These are phyloP conservation scores for Lapara coniferarum DNA, from an alignment of 2,888 invertebrate species.

Conservation along the genomic window DNA sequence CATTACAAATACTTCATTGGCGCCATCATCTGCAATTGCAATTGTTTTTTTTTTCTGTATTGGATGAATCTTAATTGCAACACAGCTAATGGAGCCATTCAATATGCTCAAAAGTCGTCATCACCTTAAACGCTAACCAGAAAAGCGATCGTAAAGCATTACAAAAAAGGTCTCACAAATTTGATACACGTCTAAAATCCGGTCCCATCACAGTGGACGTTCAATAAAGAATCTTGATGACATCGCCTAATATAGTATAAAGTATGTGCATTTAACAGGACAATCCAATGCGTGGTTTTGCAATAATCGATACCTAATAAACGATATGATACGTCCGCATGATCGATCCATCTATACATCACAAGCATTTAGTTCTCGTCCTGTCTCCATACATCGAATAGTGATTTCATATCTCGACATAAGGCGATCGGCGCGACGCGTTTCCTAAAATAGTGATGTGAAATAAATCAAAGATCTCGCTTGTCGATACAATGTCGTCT, in stretches of 20 bases:
- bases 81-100: no score
- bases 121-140: background rate
- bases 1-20: no score
- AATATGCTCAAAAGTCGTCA: no score
- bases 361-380: constrained; percentile 59
- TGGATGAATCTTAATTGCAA: no score
- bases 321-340: constrained; percentile 50
- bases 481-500: constrained; percentile 64
- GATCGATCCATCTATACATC: constrained; percentile 56
- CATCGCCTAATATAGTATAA: constrained; percentile 53
- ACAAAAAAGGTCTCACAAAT: constrained; percentile 3
- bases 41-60: no score
- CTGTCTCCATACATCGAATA: constrained; percentile 61
- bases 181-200: constrained; percentile 11
- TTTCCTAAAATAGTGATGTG: constrained; percentile 82
- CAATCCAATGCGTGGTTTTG: constrained; percentile 48
- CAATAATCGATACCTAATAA: constrained; percentile 48
- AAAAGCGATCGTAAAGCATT: background rate
- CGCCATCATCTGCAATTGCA: no score
- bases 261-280: constrained; percentile 50
- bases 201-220: constrained; percentile 26
- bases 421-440: constrained; percentile 69
- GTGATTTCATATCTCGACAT: constrained; percentile 78
- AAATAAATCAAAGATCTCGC: constrained; percentile 77
- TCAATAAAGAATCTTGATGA: constrained; percentile 57